Base-by-base conservation (phyloP, 2,113 vertebrate species). In the Xyrauchen texanus region DNA sequence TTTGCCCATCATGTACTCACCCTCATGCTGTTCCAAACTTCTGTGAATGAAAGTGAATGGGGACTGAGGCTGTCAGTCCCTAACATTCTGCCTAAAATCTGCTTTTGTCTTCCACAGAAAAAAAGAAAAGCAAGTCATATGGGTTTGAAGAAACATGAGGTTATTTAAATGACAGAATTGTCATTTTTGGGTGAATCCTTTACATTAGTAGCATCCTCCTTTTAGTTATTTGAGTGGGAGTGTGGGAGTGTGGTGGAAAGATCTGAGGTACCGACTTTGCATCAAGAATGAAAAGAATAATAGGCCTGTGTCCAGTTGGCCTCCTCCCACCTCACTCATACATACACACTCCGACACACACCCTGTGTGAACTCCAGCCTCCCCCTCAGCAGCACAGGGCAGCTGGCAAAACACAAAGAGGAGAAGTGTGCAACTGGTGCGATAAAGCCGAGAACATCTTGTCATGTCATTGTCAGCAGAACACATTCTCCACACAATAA, bases 331-430 rank as follows among this genome's bases (percentile, higher is more conserved):
- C 49, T 61, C 58, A 55, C 51, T 34, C 21, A 34, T 34, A 34
- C 21, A 34, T 34, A 34, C 21, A 34, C 21, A 34, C 21, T 34
- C 21, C 21, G 21, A 71, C 74, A 70, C 64, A 71, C 61, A 75
- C 55, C 51, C 68, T n/a, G 58, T 45, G 76, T 8, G 8, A 70
- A 77, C 52, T 16, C 69, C n/a, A 8, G 15, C 13, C 51, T 42
- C 78, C 71, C 82, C 82, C 84, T 69, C 85, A 85, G 82, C 81
- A 71, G 68, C 4, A 4, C 82, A 85, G 86, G 89, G 87, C 89
- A 91, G 91, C 91, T 93, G 92, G 88, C 85, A 88, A 90, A 92
- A 91, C 86, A 93, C 90, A 91, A 92, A 92, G 85, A 81, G 81
- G 85, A 90, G 89, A 92, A 91, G 90, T 91, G 89, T 92, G 91